Conservation (phyloP, 2,888 invertebrate species). For the Pediacus dermestoides region DNA sequence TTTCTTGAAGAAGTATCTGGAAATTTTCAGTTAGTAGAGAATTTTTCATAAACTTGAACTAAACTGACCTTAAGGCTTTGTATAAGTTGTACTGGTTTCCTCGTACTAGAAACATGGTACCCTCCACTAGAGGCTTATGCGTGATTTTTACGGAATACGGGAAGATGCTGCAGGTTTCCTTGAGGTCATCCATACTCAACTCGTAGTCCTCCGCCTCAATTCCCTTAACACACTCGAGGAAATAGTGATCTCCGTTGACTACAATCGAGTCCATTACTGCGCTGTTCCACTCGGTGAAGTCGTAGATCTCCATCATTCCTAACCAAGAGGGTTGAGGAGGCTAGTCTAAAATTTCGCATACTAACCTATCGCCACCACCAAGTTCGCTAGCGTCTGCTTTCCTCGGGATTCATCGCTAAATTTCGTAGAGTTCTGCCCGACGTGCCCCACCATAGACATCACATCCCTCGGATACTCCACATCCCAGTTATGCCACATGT, state of each 20-base stretch:
- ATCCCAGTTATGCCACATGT: slow-evolving; percentile 64
- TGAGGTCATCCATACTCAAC: slow-evolving; percentile 56
- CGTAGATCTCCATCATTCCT: slow-evolving; percentile 60
- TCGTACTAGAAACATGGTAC: slow-evolving; percentile 58
- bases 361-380: slow-evolving; percentile 51
- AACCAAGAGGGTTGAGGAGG: too few relatives aligned
- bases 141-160: slow-evolving; percentile 58
- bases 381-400: slow-evolving; percentile 59
- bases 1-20: slow-evolving; percentile 54
- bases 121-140: slow-evolving; percentile 57
- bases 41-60: background rate
- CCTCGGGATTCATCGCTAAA: slow-evolving; percentile 58
- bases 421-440: slow-evolving; percentile 59
- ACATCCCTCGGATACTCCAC: slow-evolving; percentile 66
- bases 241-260: slow-evolving; percentile 58
- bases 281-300: slow-evolving; percentile 61
- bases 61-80: slow-evolving; percentile 53
- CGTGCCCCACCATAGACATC: slow-evolving; percentile 64
- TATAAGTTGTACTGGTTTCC: slow-evolving; percentile 61
- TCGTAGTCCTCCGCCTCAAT: slow-evolving; percentile 56
- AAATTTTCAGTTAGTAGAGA: slow-evolving; percentile 9
- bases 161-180: slow-evolving; percentile 55
- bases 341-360: too few relatives aligned
- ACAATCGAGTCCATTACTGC: slow-evolving; percentile 62
- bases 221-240: slow-evolving; percentile 51